Percentiles rank a stretch among this genome's conserved stretches.
Evolutionary conservation across 2,113 vertebrate genomes (phyloP).

Genomic region (Sus scrofa): DNA sequence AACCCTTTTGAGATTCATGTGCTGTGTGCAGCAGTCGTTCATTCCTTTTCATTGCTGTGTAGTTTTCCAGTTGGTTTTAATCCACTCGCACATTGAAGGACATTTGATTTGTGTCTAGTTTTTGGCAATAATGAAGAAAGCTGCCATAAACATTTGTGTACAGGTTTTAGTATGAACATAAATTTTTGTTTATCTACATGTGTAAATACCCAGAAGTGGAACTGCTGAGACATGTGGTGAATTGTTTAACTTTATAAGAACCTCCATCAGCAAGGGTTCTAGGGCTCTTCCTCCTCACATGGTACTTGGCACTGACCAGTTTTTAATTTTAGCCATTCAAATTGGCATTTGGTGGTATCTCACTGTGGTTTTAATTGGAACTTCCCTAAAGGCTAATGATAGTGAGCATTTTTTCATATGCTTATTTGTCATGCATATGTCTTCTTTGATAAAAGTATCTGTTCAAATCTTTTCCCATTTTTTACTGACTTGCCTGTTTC

Average conservation of each 20-base stretch:
- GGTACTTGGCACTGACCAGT: not conserved
- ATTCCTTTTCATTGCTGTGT: slow-evolving; percentile 18
- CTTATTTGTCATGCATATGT: slow-evolving; percentile 17
- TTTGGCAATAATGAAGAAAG: slow-evolving; percentile 35
- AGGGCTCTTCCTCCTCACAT: not conserved
- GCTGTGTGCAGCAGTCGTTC: not conserved
- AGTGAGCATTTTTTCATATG: not conserved
- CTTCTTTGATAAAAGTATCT: slow-evolving; percentile 39
- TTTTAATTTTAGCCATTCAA: slow-evolving; percentile 11
- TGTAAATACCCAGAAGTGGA: not conserved
- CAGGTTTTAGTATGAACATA: not conserved
- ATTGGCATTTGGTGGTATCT: not conserved
- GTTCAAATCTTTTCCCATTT: not conserved
- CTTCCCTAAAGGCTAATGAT: not conserved
- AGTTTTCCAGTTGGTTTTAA: slow-evolving; percentile 24
- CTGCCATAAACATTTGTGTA: slow-evolving; percentile 6
- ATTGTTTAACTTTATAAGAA: slow-evolving; percentile 43
- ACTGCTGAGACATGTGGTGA: not conserved
- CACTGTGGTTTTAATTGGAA: slow-evolving; percentile 30
- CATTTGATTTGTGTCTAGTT: not conserved
- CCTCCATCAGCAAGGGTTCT: not conserved
- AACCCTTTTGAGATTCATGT: not conserved
- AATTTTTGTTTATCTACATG: not conserved
- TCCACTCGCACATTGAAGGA: not conserved
- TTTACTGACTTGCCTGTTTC: slow-evolving; percentile 44